Evolutionary conservation across 2,797 vertebrate genomes (phyloP).

Genomic region (Macropus fuliginosus): DNA sequence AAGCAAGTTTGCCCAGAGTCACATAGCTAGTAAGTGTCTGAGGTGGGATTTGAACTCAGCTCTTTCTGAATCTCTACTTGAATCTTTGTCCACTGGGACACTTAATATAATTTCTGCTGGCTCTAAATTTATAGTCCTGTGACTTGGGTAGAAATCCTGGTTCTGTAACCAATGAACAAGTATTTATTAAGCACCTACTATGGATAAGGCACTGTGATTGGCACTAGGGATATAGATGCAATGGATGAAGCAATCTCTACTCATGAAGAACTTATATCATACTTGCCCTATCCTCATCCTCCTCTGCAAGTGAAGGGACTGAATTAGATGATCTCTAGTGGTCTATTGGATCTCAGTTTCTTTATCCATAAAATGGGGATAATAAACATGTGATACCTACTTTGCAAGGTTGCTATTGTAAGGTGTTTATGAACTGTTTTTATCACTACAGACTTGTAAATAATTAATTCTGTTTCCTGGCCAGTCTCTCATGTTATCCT

Average conservation of each 20-base stretch:
- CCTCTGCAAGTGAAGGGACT: background rate
- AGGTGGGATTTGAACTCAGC: background rate
- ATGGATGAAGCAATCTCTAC: background rate
- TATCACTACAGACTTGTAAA: background rate
- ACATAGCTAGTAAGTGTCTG: background rate
- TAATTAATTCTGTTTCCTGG: background rate
- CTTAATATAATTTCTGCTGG: background rate
- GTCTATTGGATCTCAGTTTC: background rate
- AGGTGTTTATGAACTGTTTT: background rate
- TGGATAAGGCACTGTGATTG: background rate
- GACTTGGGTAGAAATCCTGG: background rate
- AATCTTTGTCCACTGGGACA: background rate
- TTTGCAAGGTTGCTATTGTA: background rate
- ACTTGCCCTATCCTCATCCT: background rate
- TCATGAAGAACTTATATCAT: background rate
- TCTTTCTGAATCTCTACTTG: background rate
- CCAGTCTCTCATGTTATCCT: background rate
- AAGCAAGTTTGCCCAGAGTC: background rate
- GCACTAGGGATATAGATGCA: background rate
- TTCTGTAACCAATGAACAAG: background rate
- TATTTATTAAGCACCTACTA: background rate
- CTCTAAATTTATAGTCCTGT: background rate
- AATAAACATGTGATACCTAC: background rate
- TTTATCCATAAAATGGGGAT: background rate
- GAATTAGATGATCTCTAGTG: background rate